These are phyloP conservation scores for Leucoma salicis DNA, from an alignment of 2,888 invertebrate species.

Conservation along the genomic window DNA sequence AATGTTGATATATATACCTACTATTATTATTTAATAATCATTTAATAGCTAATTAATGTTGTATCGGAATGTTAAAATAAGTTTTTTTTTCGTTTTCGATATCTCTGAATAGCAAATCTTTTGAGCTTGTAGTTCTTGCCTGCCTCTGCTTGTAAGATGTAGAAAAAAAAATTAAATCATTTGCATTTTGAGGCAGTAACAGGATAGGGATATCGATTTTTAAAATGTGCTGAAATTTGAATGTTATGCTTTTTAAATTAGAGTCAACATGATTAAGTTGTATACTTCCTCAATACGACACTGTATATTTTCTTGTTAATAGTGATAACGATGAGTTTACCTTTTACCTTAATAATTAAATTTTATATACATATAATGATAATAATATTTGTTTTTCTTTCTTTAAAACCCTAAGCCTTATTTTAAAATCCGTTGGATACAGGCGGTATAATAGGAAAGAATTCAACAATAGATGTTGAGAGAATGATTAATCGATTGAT, in stretches of 20 bases:
- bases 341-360: slow-evolving; percentile 70
- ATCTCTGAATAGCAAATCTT: slow-evolving; percentile 40
- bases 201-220: too few species aligned
- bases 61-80: slow-evolving; percentile 46
- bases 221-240: slow-evolving; percentile 27
- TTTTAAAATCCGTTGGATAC: too few species aligned
- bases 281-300: slow-evolving; percentile 47
- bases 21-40: slow-evolving; percentile 61
- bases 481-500: too few species aligned
- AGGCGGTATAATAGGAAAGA: too few species aligned
- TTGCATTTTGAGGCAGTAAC: too few species aligned
- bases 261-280: slow-evolving; percentile 42
- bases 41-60: slow-evolving; percentile 45
- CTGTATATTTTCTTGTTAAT: slow-evolving; percentile 75
- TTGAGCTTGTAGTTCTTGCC: slow-evolving; percentile 16
- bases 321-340: slow-evolving; percentile 61
- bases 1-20: slow-evolving; percentile 50
- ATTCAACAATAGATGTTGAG: too few species aligned
- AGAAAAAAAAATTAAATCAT: too few species aligned
- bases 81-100: slow-evolving; percentile 52
- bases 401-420: too few species aligned
- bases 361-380: slow-evolving; percentile 65
- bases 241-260: slow-evolving; percentile 29
- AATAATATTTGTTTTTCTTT: slow-evolving; percentile 28
- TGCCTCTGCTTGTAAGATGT: slow-evolving; percentile 6